Evolutionary conservation across 2,113 vertebrate genomes (phyloP).

Genomic region (Alligator mississippiensis): DNA sequence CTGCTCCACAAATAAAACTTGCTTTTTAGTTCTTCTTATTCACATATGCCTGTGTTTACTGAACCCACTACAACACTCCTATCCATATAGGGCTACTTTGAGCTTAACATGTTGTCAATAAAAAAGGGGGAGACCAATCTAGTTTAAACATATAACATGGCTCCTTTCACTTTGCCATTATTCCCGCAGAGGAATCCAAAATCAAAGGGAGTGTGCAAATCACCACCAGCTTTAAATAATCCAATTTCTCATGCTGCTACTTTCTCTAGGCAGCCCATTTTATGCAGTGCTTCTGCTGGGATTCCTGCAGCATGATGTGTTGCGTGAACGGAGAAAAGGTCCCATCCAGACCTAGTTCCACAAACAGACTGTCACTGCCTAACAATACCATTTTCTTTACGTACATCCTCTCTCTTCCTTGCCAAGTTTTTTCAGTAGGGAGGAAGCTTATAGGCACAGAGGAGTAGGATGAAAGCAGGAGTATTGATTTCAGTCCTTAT

Average conservation of each 20-base stretch:
- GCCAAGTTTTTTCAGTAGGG: not conserved
- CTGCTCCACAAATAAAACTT: too few relatives aligned
- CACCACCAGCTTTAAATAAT: constrained; percentile 13
- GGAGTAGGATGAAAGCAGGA: not conserved
- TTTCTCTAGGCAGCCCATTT: not conserved
- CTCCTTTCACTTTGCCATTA: not conserved
- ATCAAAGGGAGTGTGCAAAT: not conserved
- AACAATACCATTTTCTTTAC: constrained; percentile 33
- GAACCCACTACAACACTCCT: not conserved
- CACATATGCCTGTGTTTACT: too few relatives aligned
- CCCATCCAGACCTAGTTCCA: constrained; percentile 23
- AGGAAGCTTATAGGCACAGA: not conserved
- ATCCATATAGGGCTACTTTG: not conserved
- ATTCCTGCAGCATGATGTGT: constrained; percentile 55
- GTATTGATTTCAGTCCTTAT: not conserved
- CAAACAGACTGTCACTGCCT: constrained; percentile 34
- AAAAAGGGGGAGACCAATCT: not conserved
- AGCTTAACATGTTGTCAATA: not conserved
- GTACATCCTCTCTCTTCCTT: constrained; percentile 17
- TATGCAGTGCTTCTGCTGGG: constrained; percentile 33
- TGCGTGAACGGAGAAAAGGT: constrained; percentile 56
- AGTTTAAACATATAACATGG: not conserved
- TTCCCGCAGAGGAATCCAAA: not conserved
- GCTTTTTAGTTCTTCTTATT: too few relatives aligned
- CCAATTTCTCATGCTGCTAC: not conserved